A percentile compares a stretch with the other conserved stretches of the same genome.
Conservation (phyloP, 2,888 invertebrate species). For the Drosophila anomalata region DNA sequence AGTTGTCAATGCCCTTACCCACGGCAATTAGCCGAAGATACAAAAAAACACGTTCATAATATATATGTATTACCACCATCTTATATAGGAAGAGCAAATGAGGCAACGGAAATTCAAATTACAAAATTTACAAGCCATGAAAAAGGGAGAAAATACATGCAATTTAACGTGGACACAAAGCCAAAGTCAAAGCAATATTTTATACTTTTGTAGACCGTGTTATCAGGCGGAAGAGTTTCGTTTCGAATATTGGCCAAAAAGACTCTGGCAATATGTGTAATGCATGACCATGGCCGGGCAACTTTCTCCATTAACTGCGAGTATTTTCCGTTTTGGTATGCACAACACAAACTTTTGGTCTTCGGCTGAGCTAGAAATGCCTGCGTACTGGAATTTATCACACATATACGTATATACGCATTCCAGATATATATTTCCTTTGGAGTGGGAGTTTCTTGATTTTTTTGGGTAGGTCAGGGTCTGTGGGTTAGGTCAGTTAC, state of each 20-base stretch:
- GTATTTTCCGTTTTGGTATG: constrained; percentile 56
- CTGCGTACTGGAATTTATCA: constrained; percentile 20
- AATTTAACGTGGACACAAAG: constrained; percentile 47
- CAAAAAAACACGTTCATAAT: constrained; percentile 4
- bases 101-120: constrained; percentile 67
- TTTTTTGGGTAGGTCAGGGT: constrained; percentile 32
- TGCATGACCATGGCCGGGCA: constrained; percentile 55
- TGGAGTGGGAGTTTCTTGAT: constrained; percentile 12
- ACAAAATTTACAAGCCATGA: constrained; percentile 64
- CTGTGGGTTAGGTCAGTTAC: constrained; percentile 36
- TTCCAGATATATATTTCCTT: not conserved
- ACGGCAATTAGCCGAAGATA: constrained; percentile 62
- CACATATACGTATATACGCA: not conserved
- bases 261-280: constrained; percentile 41
- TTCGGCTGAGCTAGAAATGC: constrained; percentile 36
- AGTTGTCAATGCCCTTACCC: constrained; percentile 50
- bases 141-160: constrained; percentile 28
- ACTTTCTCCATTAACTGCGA: constrained; percentile 68
- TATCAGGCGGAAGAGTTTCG: constrained; percentile 67
- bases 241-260: constrained; percentile 38
- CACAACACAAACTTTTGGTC: constrained; percentile 49
- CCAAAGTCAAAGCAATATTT: constrained; percentile 28
- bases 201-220: constrained; percentile 32
- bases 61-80: constrained; percentile 6
- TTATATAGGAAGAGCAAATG: constrained; percentile 57